Evolutionary conservation across 2,113 vertebrate genomes (phyloP), one percentile per base, ranked within the genome.

Genomic region (Actinemys pallida): DNA sequence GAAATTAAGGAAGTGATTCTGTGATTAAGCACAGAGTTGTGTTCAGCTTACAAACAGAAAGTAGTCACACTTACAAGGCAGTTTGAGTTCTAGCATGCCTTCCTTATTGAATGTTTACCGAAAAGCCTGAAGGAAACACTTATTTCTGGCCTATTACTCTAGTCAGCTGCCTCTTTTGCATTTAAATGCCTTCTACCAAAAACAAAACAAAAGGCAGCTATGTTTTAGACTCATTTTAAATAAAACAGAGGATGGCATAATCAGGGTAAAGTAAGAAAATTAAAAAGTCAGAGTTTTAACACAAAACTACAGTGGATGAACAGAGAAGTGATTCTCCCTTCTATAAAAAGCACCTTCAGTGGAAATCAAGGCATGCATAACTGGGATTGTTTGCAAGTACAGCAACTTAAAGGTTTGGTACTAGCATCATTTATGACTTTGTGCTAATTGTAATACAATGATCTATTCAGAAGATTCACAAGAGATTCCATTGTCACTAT

Each of bases 351-450:
- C 22, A 75, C 5, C 45, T 83, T 19, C 54, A 22, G 49, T 5
- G 81, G 42, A 65, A 89, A 50, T 47, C 75, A 42, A 47, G 75
- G 42, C 42, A 76, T 39, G n/a, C 69, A 39, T 39, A 72, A 22
- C 3, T 78, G 42, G 22, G 5, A 42, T 0, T 0, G 27, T 2
- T 42, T 81, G 20, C 1, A 0, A 0, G 27, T 79, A 54, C n/a
- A 39, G 65, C n/a, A 90, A 62, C 16, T 16, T 54, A 42, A 57
- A 42, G 16, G 81, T n/a, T 24, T 11, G 6, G 42, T 2, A 90
- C 10, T 2, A 87, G n/a, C 47, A 75, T 31, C 19, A 76, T 49
- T 52, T 82, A 76, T 3, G 31, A 50, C 31, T 31, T 54, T 25
- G 4, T 25, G 16, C 57, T 84, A 45, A 47, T 69, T 27, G 72